Conservation (phyloP, 2,888 invertebrate genomes). For the Invenusta paracnida region DNA sequence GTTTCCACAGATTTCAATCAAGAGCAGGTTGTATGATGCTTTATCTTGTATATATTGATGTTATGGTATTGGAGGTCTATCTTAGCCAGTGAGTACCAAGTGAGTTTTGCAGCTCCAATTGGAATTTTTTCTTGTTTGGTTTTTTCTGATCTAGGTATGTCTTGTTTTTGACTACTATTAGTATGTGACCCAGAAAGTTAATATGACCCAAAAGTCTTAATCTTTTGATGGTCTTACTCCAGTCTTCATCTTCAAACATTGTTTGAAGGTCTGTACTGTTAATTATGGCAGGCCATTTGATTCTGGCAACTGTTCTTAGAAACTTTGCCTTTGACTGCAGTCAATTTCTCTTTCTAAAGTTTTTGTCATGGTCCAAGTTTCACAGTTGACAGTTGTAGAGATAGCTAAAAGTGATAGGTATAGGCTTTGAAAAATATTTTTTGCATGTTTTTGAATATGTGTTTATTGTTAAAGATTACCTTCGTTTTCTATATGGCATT, state of each 20-base stretch:
- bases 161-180: background rate
- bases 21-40: background rate
- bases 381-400: background rate
- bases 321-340: background rate
- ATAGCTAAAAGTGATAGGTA: background rate
- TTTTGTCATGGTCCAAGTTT: background rate
- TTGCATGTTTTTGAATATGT: background rate
- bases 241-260: background rate
- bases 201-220: too few species aligned
- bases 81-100: background rate
- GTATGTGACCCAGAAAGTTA: background rate
- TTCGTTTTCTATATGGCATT: background rate
- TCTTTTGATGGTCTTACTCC: background rate
- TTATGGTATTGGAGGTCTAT: background rate
- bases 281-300: background rate
- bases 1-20: background rate
- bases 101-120: background rate
- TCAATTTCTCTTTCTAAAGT: background rate
- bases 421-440: background rate
- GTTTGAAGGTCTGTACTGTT: background rate
- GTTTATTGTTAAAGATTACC: background rate
- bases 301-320: background rate
- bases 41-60: background rate
- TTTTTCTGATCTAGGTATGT: background rate
- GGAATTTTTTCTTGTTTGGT: background rate